Percentiles rank a stretch among this genome's conserved stretches.
Evolutionary conservation across 2,888 invertebrate species (phyloP).

Genomic region (Phyto melanocephala): DNA sequence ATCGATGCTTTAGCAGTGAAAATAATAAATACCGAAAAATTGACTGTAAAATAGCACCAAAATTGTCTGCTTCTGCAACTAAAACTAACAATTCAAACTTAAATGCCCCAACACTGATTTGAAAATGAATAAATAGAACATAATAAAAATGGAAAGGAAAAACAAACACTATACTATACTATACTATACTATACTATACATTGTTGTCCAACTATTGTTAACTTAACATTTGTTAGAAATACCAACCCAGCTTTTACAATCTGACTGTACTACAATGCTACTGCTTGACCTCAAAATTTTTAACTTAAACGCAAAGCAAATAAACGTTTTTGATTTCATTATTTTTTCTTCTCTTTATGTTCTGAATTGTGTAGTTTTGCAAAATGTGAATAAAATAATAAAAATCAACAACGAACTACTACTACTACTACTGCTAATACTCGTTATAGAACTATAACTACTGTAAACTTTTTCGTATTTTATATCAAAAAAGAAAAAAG

Average conservation of each 20-base stretch:
- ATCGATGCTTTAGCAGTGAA: not conserved
- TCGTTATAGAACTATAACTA: not conserved
- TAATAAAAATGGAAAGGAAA: not conserved
- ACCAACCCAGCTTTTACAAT: not conserved
- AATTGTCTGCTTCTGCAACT: not conserved
- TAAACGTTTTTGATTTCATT: constrained; percentile 7
- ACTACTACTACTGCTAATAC: not conserved
- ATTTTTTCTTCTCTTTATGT: not conserved
- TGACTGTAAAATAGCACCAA: not conserved
- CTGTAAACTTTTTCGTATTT: not conserved
- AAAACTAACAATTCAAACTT: constrained; percentile 24
- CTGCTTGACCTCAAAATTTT: constrained; percentile 34
- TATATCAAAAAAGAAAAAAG: not conserved
- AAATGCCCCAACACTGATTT: constrained; percentile 6
- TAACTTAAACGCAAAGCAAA: constrained; percentile 21
- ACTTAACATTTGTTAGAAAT: constrained; percentile 18
- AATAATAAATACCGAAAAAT: not conserved
- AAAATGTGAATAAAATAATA: not conserved
- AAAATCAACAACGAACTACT: not conserved
- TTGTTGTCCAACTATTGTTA: constrained; percentile 26
- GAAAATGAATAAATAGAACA: constrained; percentile 1
- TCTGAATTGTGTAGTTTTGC: not conserved
- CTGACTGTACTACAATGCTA: not conserved
- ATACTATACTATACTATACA: not conserved
- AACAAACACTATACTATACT: too few relatives aligned